A percentile compares a stretch with the other conserved stretches of the same genome.
These are phyloP conservation scores for Portunus trituberculatus DNA, from an alignment of 1,140 invertebrate genomes.

Conservation along the genomic window DNA sequence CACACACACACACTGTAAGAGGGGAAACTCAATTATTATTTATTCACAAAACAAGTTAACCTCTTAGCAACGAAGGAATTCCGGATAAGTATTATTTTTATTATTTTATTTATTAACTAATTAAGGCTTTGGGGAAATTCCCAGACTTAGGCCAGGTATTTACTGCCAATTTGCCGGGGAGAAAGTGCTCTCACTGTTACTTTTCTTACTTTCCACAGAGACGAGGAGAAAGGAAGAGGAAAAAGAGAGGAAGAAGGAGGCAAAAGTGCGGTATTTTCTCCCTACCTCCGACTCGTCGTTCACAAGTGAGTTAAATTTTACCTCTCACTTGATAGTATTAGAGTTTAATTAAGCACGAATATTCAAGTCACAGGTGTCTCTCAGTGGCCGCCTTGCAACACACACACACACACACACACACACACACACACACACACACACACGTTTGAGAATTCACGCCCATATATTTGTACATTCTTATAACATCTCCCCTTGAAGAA, in stretches of 20 bases:
- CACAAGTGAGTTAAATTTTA: constrained; percentile 15
- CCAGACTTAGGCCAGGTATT: not conserved
- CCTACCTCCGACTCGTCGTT: not conserved
- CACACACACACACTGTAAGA: constrained; percentile 17
- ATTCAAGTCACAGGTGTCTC: constrained; percentile 29
- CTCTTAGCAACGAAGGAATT: not conserved
- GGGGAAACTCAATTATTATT: constrained; percentile 54
- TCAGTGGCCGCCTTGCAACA: not conserved
- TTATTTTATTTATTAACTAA: constrained; percentile 48
- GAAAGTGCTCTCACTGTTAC: not conserved
- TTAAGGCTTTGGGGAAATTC: not conserved
- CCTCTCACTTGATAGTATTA: not conserved
- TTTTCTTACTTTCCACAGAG: not conserved
- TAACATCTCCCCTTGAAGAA: too few relatives aligned
- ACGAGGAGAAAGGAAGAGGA: too few relatives aligned
- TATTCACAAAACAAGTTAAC: not conserved
- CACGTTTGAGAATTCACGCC: not conserved
- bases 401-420: constrained; percentile 17
- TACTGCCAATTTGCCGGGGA: not conserved
- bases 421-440: constrained; percentile 17
- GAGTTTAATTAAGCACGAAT: constrained; percentile 42
- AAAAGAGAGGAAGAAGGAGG: not conserved
- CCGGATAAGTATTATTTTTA: constrained; percentile 33
- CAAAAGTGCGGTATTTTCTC: not conserved
- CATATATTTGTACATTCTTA: too few relatives aligned